Percentiles rank a stretch among this genome's conserved stretches.
Evolutionary conservation across 2,888 invertebrate genomes (phyloP).

Genomic region (Drosophila fulvimacula): DNA sequence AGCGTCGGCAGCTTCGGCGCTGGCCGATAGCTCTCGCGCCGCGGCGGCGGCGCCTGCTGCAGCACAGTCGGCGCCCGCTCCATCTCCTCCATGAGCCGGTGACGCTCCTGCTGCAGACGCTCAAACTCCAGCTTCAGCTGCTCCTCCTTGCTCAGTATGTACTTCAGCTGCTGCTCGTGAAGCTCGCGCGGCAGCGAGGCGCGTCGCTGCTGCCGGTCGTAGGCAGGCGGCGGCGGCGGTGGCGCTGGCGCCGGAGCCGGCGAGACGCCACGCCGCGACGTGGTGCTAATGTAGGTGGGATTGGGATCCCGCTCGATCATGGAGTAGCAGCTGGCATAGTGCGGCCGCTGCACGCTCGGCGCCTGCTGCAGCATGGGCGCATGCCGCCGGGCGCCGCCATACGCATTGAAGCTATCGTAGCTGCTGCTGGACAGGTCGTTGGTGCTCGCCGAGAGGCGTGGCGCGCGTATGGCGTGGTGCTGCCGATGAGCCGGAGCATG

Average conservation of each 20-base stretch:
- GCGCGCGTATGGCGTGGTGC: conserved; percentile 81
- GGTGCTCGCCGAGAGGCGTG: conserved; percentile 81
- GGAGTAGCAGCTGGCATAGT: conserved; percentile 82
- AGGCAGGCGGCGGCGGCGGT: conserved; percentile 54
- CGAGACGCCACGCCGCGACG: conserved; percentile 77
- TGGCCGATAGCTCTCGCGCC: conserved; percentile 78
- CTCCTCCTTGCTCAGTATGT: conserved; percentile 89
- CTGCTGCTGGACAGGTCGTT: conserved; percentile 76
- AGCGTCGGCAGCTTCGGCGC: conserved; percentile 85
- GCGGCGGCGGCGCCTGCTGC: conserved; percentile 64
- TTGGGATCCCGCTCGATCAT: conserved; percentile 84
- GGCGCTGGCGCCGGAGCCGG: conserved; percentile 45
- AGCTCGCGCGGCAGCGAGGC: conserved; percentile 89
- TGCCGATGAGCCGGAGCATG: conserved; percentile 45
- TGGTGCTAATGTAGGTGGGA: conserved; percentile 81
- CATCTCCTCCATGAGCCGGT: conserved; percentile 82
- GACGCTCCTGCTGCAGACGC: conserved; percentile 87
- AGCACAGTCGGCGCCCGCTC: conserved; percentile 63
- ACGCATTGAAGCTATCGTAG: conserved; percentile 78
- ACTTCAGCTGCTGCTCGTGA: conserved; percentile 86
- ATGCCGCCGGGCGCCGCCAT: conserved; percentile 72
- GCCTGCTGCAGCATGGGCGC: conserved; percentile 79
- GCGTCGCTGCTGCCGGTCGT: conserved; percentile 76
- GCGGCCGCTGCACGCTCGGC: conserved; percentile 72
- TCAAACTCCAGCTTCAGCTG: conserved; percentile 88